These are phyloP conservation scores for Salminus brasiliensis DNA, from an alignment of 2,113 vertebrate genomes.

Conservation along the genomic window DNA sequence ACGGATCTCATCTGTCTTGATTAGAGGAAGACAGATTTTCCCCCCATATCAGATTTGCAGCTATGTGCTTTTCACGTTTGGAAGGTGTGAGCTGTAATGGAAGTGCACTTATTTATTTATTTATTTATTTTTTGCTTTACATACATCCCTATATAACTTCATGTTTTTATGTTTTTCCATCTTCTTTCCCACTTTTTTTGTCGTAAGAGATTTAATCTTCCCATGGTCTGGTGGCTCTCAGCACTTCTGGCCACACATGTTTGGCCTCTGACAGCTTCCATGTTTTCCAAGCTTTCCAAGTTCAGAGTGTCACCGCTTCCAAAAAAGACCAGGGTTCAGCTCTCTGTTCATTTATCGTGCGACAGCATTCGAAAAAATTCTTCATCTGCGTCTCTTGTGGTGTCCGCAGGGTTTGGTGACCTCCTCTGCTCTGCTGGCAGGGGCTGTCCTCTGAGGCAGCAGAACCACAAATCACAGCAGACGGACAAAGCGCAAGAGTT, in stretches of 20 bases:
- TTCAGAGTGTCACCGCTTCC: slow-evolving; percentile 20
- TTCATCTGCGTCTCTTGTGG: slow-evolving; percentile 3
- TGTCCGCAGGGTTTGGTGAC: slow-evolving; percentile 58
- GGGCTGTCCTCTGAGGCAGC: slow-evolving; percentile 36
- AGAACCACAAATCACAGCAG: slow-evolving; percentile 51
- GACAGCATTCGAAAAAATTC: slow-evolving; percentile 42
- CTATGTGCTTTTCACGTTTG: slow-evolving; percentile 1
- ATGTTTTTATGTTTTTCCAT: not conserved
- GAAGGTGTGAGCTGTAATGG: not conserved
- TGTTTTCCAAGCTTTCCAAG: not conserved
- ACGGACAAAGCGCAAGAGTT: slow-evolving; percentile 46
- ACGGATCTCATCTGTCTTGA: slow-evolving; percentile 11
- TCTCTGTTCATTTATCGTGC: slow-evolving; percentile 41
- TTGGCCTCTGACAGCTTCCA: slow-evolving; percentile 33
- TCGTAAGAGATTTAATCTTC: slow-evolving; percentile 24
- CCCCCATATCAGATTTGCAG: not conserved
- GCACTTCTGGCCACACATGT: slow-evolving; percentile 16
- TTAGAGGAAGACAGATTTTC: not conserved
- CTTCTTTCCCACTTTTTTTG: not conserved
- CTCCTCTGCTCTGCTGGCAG: slow-evolving; percentile 50
- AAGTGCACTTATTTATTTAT: too few species aligned
- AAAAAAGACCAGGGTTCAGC: not conserved
- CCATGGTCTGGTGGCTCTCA: not conserved
- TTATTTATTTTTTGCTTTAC: not conserved
- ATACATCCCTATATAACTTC: not conserved